These are phyloP conservation scores for Pseudachorutes palmiensis DNA, from an alignment of 1,140 invertebrate species.

Conservation along the genomic window DNA sequence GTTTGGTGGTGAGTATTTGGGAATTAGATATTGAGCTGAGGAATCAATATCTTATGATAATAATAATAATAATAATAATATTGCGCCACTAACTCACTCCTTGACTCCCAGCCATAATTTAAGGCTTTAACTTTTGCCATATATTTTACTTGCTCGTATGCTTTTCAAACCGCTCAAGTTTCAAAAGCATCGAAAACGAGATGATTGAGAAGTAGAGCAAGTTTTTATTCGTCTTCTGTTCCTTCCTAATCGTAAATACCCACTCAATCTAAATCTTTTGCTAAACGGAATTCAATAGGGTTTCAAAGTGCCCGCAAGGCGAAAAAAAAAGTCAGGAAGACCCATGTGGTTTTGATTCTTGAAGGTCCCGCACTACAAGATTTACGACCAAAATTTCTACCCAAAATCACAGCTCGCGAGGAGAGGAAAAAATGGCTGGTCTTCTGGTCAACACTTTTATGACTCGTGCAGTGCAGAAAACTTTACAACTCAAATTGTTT, in stretches of 20 bases:
- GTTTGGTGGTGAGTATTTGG: neutral
- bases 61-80: conserved; percentile 1
- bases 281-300: neutral
- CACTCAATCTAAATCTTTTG: neutral
- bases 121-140: neutral
- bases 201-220: neutral
- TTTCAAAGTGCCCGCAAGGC: neutral
- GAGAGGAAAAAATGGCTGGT: too few species aligned
- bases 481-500: too few species aligned
- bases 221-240: neutral
- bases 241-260: neutral
- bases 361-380: too few species aligned
- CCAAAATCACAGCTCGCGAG: too few species aligned
- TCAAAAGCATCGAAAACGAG: neutral
- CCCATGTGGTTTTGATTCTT: too few species aligned
- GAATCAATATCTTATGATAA: neutral
- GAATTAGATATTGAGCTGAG: neutral
- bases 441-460: too few species aligned
- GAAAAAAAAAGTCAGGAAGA: neutral
- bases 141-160: neutral
- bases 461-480: too few species aligned
- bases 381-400: neutral
- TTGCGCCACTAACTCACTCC: neutral
- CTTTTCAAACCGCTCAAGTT: too few species aligned
- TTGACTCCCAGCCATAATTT: neutral